A percentile compares a stretch with the other conserved stretches of the same genome.
These are phyloP conservation scores for Ardeotis arabs DNA, from an alignment of 2,113 vertebrate species.

Conservation along the genomic window DNA sequence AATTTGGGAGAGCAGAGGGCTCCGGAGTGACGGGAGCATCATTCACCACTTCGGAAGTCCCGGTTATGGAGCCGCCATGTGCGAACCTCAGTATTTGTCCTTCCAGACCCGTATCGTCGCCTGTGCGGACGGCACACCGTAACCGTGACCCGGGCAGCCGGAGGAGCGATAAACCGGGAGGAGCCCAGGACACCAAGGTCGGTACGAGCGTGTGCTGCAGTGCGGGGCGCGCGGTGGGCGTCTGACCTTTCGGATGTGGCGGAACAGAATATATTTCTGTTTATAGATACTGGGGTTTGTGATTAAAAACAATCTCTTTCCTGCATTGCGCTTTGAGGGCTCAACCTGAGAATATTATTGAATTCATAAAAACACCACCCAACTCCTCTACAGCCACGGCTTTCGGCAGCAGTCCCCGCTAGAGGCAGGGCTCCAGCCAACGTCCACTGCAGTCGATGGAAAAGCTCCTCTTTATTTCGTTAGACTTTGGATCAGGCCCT, in stretches of 20 bases:
- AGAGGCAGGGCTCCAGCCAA: background rate
- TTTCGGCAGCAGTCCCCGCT: background rate
- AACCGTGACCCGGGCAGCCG: background rate
- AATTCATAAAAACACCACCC: background rate
- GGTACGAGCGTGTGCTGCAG: background rate
- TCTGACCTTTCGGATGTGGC: background rate
- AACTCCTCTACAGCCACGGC: background rate
- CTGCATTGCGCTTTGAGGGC: background rate
- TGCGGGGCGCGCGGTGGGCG: background rate
- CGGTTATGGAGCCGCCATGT: rapidly evolving
- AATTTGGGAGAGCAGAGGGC: background rate
- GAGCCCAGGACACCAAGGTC: background rate
- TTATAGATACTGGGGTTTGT: background rate
- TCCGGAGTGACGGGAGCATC: background rate
- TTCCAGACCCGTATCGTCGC: background rate
- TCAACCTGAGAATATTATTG: background rate
- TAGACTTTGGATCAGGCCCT: background rate
- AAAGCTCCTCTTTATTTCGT: background rate
- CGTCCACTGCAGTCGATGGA: background rate
- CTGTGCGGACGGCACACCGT: background rate
- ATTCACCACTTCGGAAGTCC: background rate
- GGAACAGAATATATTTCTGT: background rate
- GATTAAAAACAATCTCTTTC: background rate
- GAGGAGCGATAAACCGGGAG: background rate
- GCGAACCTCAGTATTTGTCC: background rate